Base-by-base conservation (phyloP, 30 jellyfish, hydroid and myxozoan genomes). In the Turritopsis rubra region DNA sequence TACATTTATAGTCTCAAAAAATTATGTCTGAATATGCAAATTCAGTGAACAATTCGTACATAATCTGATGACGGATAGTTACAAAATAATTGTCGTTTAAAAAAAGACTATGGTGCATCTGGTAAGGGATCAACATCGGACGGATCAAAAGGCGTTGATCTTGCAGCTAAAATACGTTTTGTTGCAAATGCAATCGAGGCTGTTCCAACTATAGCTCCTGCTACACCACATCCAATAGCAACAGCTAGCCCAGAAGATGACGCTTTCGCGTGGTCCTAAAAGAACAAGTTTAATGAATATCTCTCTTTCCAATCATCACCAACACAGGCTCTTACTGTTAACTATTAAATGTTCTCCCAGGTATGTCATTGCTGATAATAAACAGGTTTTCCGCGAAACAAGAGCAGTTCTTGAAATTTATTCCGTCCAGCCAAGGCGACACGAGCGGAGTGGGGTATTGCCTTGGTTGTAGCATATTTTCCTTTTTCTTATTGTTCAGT, bases 211-310 rank as follows among this genome's bases (percentile, higher is more conserved):
- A 92, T 88, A 16, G 95, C 96, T 13, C 98, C 98, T 41, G 96
- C 96, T 1, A 92, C 98, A 20, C 98, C 98, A 73, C 98, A 92
- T 8, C 98, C 98, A 81, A 92, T 92, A 29, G 96, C 96, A 72
- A 92, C 96, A 16, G 98, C 98, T 24, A 92, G 80, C 21, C 98
- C 98, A 9, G 98, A 87, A 1, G 96, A 87, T 19, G 96, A 87
- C 29, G 93, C 87, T 71, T 89, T 82, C n/a, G 87, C 24, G 71
- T 72, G 83, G 71, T 71, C 89, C 89, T 82, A 68, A 16, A 66
- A 71, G 18, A 23, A 4, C 7, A 81, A 66, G 53, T 41, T 3
- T n/a, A n/a, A n/a, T 18, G 20, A n/a, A n/a, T n/a, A n/a, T n/a
- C n/a, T n/a, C n/a, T n/a, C n/a, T n/a, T n/a, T n/a, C n/a, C n/a